Conservation (phyloP, 2,797 vertebrate genomes). For the Falco novaeseelandiae region DNA sequence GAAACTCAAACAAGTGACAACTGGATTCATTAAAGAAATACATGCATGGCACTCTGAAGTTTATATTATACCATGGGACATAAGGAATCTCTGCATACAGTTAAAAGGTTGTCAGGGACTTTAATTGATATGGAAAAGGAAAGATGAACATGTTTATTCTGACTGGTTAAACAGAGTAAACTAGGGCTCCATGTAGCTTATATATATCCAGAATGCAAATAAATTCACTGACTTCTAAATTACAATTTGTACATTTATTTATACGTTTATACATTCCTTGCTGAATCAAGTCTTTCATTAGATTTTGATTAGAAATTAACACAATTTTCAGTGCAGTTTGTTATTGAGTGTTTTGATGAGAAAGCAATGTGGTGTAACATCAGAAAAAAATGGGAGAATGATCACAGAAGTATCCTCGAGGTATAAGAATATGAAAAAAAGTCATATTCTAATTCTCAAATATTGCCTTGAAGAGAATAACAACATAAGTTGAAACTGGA, state of each 20-base stretch:
- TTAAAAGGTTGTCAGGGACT: neutral
- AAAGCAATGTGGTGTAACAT: neutral
- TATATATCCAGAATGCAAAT: neutral
- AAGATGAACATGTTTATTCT: neutral
- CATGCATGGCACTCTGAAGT: neutral
- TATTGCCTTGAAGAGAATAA: neutral
- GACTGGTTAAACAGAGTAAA: neutral
- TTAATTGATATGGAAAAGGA: neutral
- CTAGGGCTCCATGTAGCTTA: neutral
- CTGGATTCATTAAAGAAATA: neutral
- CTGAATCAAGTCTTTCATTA: neutral
- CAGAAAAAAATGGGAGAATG: neutral
- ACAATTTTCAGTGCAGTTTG: neutral
- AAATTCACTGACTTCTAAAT: neutral
- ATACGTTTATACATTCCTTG: accelerated
- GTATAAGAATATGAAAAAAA: neutral
- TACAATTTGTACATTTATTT: neutral
- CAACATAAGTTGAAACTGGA: neutral
- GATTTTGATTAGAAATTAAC: neutral
- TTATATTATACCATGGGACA: neutral
- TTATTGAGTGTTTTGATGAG: neutral
- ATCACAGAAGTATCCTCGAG: neutral
- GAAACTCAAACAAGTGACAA: neutral
- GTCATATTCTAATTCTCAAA: neutral
- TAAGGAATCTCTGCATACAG: neutral